Conservation (phyloP, 2,113 vertebrate species). For the Sylvietta virens region DNA sequence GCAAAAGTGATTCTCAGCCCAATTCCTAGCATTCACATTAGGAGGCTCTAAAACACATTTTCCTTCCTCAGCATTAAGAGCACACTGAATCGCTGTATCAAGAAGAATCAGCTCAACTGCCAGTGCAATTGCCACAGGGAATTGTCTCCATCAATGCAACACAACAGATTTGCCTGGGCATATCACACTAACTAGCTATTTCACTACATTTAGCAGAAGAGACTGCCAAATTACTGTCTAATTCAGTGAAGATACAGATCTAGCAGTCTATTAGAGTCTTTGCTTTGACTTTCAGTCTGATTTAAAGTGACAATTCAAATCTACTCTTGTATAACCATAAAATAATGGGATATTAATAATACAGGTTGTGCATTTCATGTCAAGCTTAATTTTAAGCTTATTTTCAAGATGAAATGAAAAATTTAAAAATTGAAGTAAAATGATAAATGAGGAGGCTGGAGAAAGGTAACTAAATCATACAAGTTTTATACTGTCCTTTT, state of each 20-base stretch:
- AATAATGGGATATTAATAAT: constrained; percentile 61
- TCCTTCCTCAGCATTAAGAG: neutral
- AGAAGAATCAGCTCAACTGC: constrained; percentile 39
- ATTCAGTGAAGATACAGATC: constrained; percentile 56
- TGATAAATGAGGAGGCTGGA: neutral
- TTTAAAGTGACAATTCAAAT: constrained; percentile 57
- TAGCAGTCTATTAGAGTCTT: constrained; percentile 28
- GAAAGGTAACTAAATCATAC: constrained; percentile 6
- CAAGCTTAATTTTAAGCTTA: constrained; percentile 33
- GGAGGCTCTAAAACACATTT: constrained; percentile 11
- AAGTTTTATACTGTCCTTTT: neutral
- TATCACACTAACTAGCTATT: constrained; percentile 26
- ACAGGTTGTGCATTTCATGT: constrained; percentile 40
- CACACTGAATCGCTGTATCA: neutral
- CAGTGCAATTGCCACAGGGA: constrained; percentile 10
- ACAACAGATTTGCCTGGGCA: constrained; percentile 19
- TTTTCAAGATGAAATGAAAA: constrained; percentile 46
- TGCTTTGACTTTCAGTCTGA: constrained; percentile 35
- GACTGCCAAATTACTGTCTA: constrained; percentile 55
- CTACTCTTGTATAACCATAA: constrained; percentile 47
- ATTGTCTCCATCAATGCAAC: constrained; percentile 27
- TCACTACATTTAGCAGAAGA: constrained; percentile 12
- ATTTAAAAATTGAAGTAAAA: constrained; percentile 41
- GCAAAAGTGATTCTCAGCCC: neutral
- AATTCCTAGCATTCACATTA: neutral